Evolutionary conservation across 2,888 invertebrate genomes (phyloP), one percentile per base, ranked within the genome.

Genomic region (Cordylochernes scorpioides): DNA sequence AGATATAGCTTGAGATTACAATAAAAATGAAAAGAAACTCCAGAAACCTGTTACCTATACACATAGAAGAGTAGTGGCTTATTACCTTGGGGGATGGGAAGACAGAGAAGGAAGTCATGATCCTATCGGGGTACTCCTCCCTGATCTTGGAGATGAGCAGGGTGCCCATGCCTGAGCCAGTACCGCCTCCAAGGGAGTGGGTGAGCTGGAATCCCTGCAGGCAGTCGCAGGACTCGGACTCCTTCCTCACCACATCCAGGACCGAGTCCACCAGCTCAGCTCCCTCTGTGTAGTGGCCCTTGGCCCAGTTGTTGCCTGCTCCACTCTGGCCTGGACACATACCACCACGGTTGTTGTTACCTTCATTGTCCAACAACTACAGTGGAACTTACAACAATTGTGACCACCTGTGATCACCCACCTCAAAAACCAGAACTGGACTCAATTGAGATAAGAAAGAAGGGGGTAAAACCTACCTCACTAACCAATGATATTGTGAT

Each of bases 51-150:
- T n/a, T n/a, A n/a, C n/a, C n/a, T n/a, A n/a, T n/a, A n/a, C n/a
- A n/a, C n/a, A n/a, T n/a, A n/a, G n/a, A n/a, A n/a, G n/a, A n/a
- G n/a, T n/a, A n/a, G n/a, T n/a, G n/a, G n/a, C n/a, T n/a, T n/a
- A 49, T 25, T 24, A 10, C 5, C 12, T 9, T n/a, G n/a, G 10
- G 28, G 10, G 15, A 10, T 12, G 72, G 71, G n/a, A 75, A 78
- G 34, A 82, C 59, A 55, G 80, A 71, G 53, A 22, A 22, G 14
- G 22, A 13, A 22, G 82, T 82, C 36, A 82, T 61, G 39, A 61
- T 61, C 38, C 61, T 49, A 45, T 62, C 61, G 0, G 80, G 80
- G 48, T 70, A 80, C 51, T 80, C 80, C 48, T 80, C 78, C 1
- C 78, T 63, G 45, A 80, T 75, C 56, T 78, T 80, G 39, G 73